These are phyloP conservation scores for Perdita meconis DNA, from an alignment of 2,888 invertebrate genomes.

Conservation along the genomic window DNA sequence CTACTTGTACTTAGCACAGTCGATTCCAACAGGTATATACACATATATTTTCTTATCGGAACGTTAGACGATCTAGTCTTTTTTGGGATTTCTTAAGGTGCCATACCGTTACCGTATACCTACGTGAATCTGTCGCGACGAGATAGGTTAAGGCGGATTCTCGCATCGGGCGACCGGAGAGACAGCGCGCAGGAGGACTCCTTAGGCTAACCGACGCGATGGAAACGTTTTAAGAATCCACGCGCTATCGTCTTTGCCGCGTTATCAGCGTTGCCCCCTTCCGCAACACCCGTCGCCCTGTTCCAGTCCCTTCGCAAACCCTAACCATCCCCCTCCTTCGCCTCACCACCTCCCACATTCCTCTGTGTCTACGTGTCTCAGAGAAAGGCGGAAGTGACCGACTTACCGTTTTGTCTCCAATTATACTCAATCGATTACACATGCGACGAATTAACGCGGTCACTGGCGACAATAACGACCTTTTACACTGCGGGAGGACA, in stretches of 20 bases:
- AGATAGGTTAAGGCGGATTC: background rate
- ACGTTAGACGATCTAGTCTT: slow-evolving; percentile 65
- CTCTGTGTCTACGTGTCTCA: slow-evolving; percentile 1
- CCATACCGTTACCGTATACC: slow-evolving; percentile 50
- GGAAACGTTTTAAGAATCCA: slow-evolving; percentile 19
- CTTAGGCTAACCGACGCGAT: slow-evolving; percentile 24
- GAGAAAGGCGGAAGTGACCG: slow-evolving; percentile 55
- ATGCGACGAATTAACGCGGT: slow-evolving; percentile 58
- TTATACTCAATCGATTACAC: slow-evolving; percentile 43
- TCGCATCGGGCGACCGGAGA: slow-evolving; percentile 7
- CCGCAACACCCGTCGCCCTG: background rate
- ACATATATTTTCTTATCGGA: slow-evolving; percentile 70
- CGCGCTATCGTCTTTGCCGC: slow-evolving; percentile 53
- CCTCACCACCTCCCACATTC: no score
- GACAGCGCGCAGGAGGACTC: background rate
- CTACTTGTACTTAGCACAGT: slow-evolving; percentile 59
- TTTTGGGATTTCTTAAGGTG: slow-evolving; percentile 57
- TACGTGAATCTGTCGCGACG: slow-evolving; percentile 27
- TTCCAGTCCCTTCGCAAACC: background rate
- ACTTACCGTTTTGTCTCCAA: slow-evolving; percentile 47
- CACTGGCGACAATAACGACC: slow-evolving; percentile 63
- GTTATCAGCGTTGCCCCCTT: slow-evolving; percentile 39
- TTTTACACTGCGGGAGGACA: slow-evolving; percentile 30
- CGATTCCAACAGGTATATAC: slow-evolving; percentile 58
- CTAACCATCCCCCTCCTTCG: background rate